Conservation (phyloP, 2,797 vertebrate species). For the Melanotaenia boesemani region DNA sequence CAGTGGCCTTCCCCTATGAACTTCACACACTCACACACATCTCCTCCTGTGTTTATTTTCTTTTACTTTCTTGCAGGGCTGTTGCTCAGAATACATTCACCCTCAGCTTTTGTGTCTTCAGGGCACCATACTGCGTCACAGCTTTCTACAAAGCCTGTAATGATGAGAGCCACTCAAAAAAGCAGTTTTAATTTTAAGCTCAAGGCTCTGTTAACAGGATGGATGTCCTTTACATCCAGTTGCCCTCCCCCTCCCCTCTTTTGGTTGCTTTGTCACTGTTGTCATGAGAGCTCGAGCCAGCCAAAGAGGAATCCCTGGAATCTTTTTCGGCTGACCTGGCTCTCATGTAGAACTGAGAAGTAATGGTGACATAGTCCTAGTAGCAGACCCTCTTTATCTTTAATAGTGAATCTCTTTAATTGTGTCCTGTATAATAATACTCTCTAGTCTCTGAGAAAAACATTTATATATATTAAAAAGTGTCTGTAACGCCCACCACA, state of each 20-base stretch:
- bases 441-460: slow-evolving; percentile 36
- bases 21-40: slow-evolving; percentile 57
- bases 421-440: slow-evolving; percentile 53
- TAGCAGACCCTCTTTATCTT: slow-evolving; percentile 35
- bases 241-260: slow-evolving; percentile 31
- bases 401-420: slow-evolving; percentile 47
- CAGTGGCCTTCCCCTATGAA: slow-evolving; percentile 41
- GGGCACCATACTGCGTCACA: slow-evolving; percentile 59
- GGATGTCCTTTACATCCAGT: slow-evolving; percentile 66
- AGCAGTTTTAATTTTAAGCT: slow-evolving; percentile 66
- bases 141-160: slow-evolving; percentile 57
- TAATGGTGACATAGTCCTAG: slow-evolving; percentile 66
- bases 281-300: slow-evolving; percentile 71
- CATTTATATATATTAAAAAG: slow-evolving; percentile 6
- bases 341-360: slow-evolving; percentile 56
- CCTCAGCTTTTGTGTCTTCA: slow-evolving; percentile 54
- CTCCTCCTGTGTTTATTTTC: slow-evolving; percentile 58
- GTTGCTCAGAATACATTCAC: slow-evolving; percentile 50
- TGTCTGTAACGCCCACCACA: background rate
- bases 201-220: slow-evolving; percentile 59
- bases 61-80: slow-evolving; percentile 43
- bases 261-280: slow-evolving; percentile 80
- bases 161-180: slow-evolving; percentile 52
- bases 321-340: slow-evolving; percentile 74
- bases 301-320: slow-evolving; percentile 80